These are phyloP conservation scores for Synanthedon andrenaeformis DNA, from an alignment of 2,888 invertebrate species.

Conservation along the genomic window DNA sequence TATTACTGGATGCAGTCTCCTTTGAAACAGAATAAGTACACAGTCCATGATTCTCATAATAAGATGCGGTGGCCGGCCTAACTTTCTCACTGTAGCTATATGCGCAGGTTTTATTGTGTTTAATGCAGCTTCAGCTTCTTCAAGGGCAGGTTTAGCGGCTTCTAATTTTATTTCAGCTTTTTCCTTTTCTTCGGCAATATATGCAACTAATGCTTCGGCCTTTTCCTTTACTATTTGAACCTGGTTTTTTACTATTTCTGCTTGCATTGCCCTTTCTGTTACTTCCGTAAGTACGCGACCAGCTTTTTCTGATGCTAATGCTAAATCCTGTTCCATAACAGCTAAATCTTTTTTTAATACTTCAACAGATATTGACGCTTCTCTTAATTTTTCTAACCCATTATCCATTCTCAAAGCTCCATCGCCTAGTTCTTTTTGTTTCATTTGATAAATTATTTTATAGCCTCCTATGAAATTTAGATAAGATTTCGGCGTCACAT, in stretches of 20 bases:
- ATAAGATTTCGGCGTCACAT: conserved; percentile 97
- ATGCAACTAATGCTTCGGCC: conserved; percentile 88
- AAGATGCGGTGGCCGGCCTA: conserved; percentile 94
- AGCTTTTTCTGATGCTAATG: conserved; percentile 92
- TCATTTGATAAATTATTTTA: conserved; percentile 91
- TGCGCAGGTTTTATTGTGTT: conserved; percentile 98
- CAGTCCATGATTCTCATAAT: conserved; percentile 99
- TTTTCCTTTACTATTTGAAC: conserved; percentile 96
- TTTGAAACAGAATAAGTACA: conserved; percentile 91
- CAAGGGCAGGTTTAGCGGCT: conserved; percentile 94
- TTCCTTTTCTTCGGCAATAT: conserved; percentile 90
- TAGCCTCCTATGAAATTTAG: conserved; percentile 95
- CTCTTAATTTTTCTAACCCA: conserved; percentile 93
- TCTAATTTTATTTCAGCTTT: conserved; percentile 93
- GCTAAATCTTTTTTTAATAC: conserved; percentile 91
- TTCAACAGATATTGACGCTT: conserved; percentile 94
- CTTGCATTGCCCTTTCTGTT: conserved; percentile 93
- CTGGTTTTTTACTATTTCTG: conserved; percentile 94
- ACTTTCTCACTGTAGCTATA: conserved; percentile 93
- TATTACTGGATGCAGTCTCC: conserved; percentile 84
- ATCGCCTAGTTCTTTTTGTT: conserved; percentile 89
- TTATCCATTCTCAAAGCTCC: conserved; percentile 95
- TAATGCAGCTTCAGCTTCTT: conserved; percentile 94
- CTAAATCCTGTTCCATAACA: conserved; percentile 94
- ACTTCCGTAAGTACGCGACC: conserved; percentile 90